Conservation (phyloP, 2,888 invertebrate genomes). For the Caenorhabditis angaria region DNA sequence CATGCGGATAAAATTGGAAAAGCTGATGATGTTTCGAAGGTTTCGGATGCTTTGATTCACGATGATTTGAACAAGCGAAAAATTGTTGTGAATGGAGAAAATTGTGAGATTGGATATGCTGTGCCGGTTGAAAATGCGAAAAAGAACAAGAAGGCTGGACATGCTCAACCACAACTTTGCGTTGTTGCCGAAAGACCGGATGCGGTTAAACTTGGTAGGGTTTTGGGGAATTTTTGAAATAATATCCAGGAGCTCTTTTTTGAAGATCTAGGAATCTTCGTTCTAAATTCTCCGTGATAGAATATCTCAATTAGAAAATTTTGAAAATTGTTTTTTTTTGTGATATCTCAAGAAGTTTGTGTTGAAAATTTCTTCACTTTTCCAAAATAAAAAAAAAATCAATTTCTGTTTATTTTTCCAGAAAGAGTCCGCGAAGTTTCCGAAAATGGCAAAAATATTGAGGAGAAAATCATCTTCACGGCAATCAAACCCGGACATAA, state of each 20-base stretch:
- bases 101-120: slow-evolving; percentile 9
- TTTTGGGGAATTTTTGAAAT: too few relatives aligned
- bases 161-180: slow-evolving; percentile 13
- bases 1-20: slow-evolving; percentile 31
- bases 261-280: too few relatives aligned
- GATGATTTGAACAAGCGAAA: slow-evolving; percentile 18
- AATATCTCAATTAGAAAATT: too few relatives aligned
- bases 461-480: slow-evolving; percentile 25
- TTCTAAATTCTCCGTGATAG: too few relatives aligned
- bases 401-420: slow-evolving; percentile 4
- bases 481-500: slow-evolving; percentile 41
- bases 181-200: slow-evolving; percentile 34
- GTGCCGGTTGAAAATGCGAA: slow-evolving; percentile 18
- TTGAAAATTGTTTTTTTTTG: too few relatives aligned
- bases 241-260: too few relatives aligned
- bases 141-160: slow-evolving; percentile 17
- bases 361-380: too few relatives aligned
- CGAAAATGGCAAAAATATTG: slow-evolving; percentile 20
- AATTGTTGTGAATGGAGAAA: neutral
- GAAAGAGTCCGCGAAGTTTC: slow-evolving; percentile 16
- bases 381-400: too few relatives aligned
- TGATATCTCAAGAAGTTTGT: too few relatives aligned
- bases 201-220: slow-evolving; percentile 17
- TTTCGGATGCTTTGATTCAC: slow-evolving; percentile 5
- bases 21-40: slow-evolving; percentile 25